phyloP scores from a whole-genome alignment of 2,888 invertebrate genomes.

The Plemyria rubiginata region DNA sequence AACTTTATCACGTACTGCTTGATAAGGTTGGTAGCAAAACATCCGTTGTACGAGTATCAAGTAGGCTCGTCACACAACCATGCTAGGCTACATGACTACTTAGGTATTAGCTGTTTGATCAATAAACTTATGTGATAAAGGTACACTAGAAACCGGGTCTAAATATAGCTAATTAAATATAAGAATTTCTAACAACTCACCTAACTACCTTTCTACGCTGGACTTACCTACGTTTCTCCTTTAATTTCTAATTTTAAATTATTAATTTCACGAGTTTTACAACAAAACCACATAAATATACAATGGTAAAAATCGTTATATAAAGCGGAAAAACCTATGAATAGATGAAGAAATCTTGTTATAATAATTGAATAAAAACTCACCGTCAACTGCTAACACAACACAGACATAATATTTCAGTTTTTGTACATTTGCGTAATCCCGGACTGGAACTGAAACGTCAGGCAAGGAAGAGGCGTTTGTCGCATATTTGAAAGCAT shows the following conservation, averaged over 20 bases:
- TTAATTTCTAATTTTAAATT: not conserved
- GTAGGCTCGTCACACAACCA: not conserved
- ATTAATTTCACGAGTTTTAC: not conserved
- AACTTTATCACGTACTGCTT: conserved; percentile 1
- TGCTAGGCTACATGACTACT: not conserved
- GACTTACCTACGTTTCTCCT: not conserved
- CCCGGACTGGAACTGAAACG: conserved; percentile 2
- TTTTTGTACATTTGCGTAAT: conserved; percentile 22
- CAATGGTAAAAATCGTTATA: not conserved
- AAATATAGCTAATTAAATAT: not conserved
- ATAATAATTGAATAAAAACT: conserved; percentile 17
- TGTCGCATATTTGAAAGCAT: conserved; percentile 12
- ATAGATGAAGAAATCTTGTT: conserved; percentile 3
- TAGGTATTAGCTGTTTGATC: conserved; percentile 7
- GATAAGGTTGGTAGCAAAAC: not conserved
- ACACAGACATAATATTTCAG: conserved; percentile 15
- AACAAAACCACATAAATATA: conserved; percentile 1
- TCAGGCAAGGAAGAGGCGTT: not conserved
- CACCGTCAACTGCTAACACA: conserved; percentile 16
- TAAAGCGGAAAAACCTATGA: not conserved
- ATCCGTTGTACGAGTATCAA: not conserved
- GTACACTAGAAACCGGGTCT: not conserved
- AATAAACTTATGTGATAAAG: not conserved
- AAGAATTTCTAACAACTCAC: not conserved
- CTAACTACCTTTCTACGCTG: not conserved